These are phyloP conservation scores for Etheostoma perlongum DNA, from an alignment of 2,797 vertebrate species.

Conservation along the genomic window DNA sequence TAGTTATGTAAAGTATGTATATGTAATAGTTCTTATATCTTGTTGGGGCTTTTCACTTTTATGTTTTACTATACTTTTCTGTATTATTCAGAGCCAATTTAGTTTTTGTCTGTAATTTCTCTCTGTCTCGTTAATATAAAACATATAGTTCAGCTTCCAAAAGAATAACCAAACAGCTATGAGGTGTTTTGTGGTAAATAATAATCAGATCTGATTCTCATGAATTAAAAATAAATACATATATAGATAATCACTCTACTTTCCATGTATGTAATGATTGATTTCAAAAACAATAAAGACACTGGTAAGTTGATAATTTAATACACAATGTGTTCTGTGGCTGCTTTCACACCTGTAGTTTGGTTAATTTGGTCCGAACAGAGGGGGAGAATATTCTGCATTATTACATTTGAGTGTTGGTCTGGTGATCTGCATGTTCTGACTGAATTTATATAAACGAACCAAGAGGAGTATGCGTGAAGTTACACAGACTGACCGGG, in stretches of 20 bases:
- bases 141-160: not conserved
- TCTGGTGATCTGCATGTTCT: not conserved
- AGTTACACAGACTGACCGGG: not conserved
- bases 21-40: not conserved
- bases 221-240: not conserved
- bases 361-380: not conserved
- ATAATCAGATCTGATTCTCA: not conserved
- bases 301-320: not conserved
- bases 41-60: not conserved
- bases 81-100: not conserved
- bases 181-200: constrained; percentile 12
- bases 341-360: constrained; percentile 4
- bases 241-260: not conserved
- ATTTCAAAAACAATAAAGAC: constrained; percentile 22
- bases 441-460: not conserved
- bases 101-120: constrained; percentile 9
- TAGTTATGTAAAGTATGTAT: constrained; percentile 14
- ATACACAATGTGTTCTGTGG: not conserved
- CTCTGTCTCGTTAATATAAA: not conserved
- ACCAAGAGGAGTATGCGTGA: not conserved
- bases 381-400: not conserved
- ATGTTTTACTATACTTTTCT: not conserved
- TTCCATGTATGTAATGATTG: constrained; percentile 12
- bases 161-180: constrained; percentile 13
- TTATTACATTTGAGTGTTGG: not conserved